Base-by-base conservation (phyloP, 2,797 vertebrate species). In the Heterohyrax brucei region DNA sequence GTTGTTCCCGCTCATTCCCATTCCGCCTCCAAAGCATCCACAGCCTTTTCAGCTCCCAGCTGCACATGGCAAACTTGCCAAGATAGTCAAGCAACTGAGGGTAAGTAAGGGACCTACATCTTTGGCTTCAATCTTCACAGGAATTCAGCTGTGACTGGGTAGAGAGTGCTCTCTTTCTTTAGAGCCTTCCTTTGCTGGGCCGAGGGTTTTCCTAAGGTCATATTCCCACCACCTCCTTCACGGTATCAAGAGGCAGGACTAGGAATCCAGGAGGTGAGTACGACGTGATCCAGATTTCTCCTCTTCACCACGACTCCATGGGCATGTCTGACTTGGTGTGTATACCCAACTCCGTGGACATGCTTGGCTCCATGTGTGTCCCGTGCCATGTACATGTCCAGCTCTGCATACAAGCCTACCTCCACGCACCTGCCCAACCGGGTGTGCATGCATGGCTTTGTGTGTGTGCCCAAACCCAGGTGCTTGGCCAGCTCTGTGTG, bases 1-100 rank as follows among this genome's bases (percentile, higher is more conserved):
- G 98, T 97, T 95, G 96, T 97, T 98, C 98, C 98, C 94, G 98
- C 96, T 96, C 79, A 50, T 97, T 98, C 97, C 97, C 97, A 46
- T 85, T 64, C 95, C 82, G 96, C 91, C 83, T 94, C 84, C 50
- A n/a, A 80, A 92, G 83, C 46, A 84, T 24, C 62, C 21, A 0
- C 18, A 2, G 44, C 89, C 89, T 89, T 83, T 79, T 46, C 80
- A 61, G 83, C 73, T 80, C 77, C 75, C 64, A 33, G 77, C 28
- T 0, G 0, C 53, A 78, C 89, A 53, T 22, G 64, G 73, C 87
- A 26, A 94, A 92, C 72, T 1, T 30, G 85, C 94, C 84, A 66
- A 78, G 75, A 77, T 1, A n/a, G n/a, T 53, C 70, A 30, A 18
- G 8, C 44, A 48, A 21, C 76, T 77, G 0, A 0, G 62, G 86